phyloP scores from a whole-genome alignment of 1,140 invertebrate genomes.

The Euwallacea similis region DNA sequence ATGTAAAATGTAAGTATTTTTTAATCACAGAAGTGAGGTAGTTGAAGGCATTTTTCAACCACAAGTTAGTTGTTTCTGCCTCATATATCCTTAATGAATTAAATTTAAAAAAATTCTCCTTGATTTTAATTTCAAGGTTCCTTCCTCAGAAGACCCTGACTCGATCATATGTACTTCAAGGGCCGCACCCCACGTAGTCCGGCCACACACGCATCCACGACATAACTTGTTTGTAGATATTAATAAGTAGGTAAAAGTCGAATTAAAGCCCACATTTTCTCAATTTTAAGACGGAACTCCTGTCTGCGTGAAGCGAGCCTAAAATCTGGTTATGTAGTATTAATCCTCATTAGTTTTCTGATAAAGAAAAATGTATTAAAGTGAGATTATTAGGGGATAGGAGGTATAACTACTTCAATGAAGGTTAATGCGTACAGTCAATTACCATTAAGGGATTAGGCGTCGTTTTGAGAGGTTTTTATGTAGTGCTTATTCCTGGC shows the following conservation, averaged over 20 bases:
- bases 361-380: too few relatives aligned
- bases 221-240: slow-evolving; percentile 30
- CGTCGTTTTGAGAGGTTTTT: background rate
- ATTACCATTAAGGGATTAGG: too few relatives aligned
- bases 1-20: background rate
- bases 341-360: too few relatives aligned
- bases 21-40: background rate
- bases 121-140: slow-evolving; percentile 29
- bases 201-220: slow-evolving; percentile 17
- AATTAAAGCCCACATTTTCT: background rate
- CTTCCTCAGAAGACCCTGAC: slow-evolving; percentile 10
- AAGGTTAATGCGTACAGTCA: too few relatives aligned
- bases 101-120: too few relatives aligned
- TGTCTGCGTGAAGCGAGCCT: background rate
- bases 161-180: slow-evolving; percentile 11
- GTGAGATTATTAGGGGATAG: too few relatives aligned
- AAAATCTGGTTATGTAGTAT: background rate
- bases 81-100: background rate
- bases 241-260: slow-evolving; percentile 25
- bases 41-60: background rate
- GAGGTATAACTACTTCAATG: too few relatives aligned
- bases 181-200: slow-evolving; percentile 15
- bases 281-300: slow-evolving; percentile 2
- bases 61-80: background rate
- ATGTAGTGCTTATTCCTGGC: background rate